These are phyloP conservation scores for Mesodorylaimus sp. DNA, from an alignment of 2,888 invertebrate species.

Conservation along the genomic window DNA sequence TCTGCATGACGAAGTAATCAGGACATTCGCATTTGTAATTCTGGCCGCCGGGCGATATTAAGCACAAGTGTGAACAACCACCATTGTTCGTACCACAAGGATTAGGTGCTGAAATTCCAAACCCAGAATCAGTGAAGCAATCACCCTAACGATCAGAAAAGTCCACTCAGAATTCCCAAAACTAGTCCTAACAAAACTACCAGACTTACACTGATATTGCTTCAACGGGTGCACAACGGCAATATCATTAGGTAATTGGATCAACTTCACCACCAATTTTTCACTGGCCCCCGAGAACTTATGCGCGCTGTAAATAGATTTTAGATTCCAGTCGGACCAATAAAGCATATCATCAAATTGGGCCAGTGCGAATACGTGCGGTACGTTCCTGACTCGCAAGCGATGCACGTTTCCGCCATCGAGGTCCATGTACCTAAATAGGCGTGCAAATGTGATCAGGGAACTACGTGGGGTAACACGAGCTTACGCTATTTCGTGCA, in stretches of 20 bases:
- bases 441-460: not conserved
- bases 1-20: conserved; percentile 61
- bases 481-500: conserved; percentile 69
- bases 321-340: conserved; percentile 97
- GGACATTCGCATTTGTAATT: conserved; percentile 72
- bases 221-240: conserved; percentile 41
- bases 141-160: not conserved
- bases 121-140: not conserved
- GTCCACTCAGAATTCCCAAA: not conserved
- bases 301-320: conserved; percentile 69
- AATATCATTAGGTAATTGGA: conserved; percentile 28
- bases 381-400: conserved; percentile 54
- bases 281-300: conserved; percentile 53
- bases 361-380: conserved; percentile 82
- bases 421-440: conserved; percentile 13
- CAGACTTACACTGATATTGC: conserved; percentile 47
- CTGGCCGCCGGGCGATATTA: conserved; percentile 47
- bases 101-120: conserved; percentile 43
- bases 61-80: conserved; percentile 82
- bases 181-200: not conserved
- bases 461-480: not conserved
- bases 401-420: conserved; percentile 13
- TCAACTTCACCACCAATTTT: conserved; percentile 21
- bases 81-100: conserved; percentile 83
- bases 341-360: conserved; percentile 75